Evolutionary conservation across 2,113 vertebrate species (phyloP).

Genomic region (Euleptes europaea): DNA sequence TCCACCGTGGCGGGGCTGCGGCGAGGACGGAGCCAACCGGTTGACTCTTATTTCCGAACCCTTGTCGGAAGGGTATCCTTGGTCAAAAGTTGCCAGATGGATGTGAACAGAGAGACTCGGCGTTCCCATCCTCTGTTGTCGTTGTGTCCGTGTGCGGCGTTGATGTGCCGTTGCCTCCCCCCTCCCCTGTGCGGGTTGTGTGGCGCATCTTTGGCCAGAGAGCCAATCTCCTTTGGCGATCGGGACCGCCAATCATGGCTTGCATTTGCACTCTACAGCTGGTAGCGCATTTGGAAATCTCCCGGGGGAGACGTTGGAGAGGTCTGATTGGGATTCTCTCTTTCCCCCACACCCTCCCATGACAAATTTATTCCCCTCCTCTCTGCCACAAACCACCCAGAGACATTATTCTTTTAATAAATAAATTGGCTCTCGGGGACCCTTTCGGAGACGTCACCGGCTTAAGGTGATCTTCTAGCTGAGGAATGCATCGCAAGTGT

Average conservation of each 20-base stretch:
- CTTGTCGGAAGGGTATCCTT: not conserved
- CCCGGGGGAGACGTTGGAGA: constrained; percentile 39
- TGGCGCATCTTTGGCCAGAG: not conserved
- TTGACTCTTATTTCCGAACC: not conserved
- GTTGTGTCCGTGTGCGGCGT: not conserved
- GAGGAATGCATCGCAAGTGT: constrained; percentile 56
- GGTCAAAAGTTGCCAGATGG: not conserved
- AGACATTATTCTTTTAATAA: constrained; percentile 48
- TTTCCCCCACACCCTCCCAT: constrained; percentile 49
- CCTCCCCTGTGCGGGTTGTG: not conserved
- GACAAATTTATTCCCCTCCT: constrained; percentile 7
- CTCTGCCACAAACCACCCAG: not conserved
- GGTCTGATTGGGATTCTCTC: constrained; percentile 33
- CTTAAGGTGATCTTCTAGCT: too few relatives aligned
- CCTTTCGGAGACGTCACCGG: constrained; percentile 8
- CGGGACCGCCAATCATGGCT: constrained; percentile 3
- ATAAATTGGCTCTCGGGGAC: constrained; percentile 13
- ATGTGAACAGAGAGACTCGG: not conserved
- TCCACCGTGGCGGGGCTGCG: not conserved
- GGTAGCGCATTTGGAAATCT: constrained; percentile 45
- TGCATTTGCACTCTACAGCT: constrained; percentile 47
- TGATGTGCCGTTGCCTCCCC: not conserved
- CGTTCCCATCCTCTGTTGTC: not conserved
- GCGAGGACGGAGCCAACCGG: too few relatives aligned
- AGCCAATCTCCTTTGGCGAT: constrained; percentile 15